Percentiles rank a stretch among this genome's conserved stretches.
Conservation (phyloP, 2,888 invertebrate genomes). For the Ophion obscuratus region DNA sequence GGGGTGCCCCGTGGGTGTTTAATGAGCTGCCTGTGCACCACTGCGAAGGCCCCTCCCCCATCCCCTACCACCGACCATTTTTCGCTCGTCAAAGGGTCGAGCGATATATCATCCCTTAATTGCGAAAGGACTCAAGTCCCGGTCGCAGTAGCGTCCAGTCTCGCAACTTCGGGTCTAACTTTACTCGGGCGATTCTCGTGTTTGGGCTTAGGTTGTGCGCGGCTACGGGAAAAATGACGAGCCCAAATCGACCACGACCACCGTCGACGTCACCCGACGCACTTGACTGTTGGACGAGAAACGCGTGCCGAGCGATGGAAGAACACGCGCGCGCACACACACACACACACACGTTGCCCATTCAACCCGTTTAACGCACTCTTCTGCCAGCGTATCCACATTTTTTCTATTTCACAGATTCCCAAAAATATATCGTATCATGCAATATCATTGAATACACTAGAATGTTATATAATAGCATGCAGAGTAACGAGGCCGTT, state of each 20-base stretch:
- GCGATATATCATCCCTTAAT: neutral
- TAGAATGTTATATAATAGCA: too few relatives aligned
- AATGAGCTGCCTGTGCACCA: slow-evolving; percentile 79
- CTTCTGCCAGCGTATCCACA: too few relatives aligned
- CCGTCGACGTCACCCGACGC: slow-evolving; percentile 72
- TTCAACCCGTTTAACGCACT: slow-evolving; percentile 67
- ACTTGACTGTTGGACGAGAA: slow-evolving; percentile 79
- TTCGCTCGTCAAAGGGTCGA: slow-evolving; percentile 50
- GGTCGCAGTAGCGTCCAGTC: neutral
- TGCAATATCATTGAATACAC: too few relatives aligned
- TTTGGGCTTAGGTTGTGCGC: neutral
- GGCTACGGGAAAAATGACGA: slow-evolving; percentile 34
- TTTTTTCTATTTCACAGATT: too few relatives aligned
- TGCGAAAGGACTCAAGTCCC: neutral
- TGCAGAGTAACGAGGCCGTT: neutral
- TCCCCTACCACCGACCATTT: slow-evolving; percentile 49
- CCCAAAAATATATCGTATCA: too few relatives aligned
- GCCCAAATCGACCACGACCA: slow-evolving; percentile 75
- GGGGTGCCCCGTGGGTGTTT: slow-evolving; percentile 82
- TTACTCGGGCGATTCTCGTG: neutral
- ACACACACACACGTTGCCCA: slow-evolving; percentile 38
- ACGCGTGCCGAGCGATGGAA: slow-evolving; percentile 79
- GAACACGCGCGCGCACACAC: slow-evolving; percentile 73
- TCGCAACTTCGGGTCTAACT: neutral
- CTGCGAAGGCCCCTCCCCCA: slow-evolving; percentile 47